These are phyloP conservation scores for Crocidura indochinensis DNA, from an alignment of 2,797 vertebrate species.

Conservation along the genomic window DNA sequence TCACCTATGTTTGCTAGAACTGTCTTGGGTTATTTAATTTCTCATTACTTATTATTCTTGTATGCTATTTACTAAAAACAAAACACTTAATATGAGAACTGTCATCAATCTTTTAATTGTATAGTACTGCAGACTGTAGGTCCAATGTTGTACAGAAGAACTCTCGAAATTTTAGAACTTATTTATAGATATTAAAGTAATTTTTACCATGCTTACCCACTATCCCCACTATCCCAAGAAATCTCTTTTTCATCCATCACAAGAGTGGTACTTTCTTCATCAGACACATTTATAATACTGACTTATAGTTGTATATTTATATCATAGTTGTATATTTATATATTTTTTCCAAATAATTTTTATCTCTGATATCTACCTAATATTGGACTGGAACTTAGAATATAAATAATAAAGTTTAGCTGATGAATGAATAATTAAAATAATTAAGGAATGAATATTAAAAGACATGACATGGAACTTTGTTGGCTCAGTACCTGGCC, in stretches of 20 bases:
- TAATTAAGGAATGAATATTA: background rate
- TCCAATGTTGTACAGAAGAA: background rate
- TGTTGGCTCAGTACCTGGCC: background rate
- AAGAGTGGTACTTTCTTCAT: background rate
- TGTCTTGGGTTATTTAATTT: background rate
- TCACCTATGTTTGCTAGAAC: background rate
- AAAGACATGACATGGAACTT: background rate
- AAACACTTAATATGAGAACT: background rate
- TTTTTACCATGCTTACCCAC: background rate
- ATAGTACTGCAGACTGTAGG: background rate
- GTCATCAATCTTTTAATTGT: background rate
- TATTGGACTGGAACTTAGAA: background rate
- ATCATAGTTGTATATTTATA: background rate
- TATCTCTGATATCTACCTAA: background rate
- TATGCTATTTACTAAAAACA: background rate
- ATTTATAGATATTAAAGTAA: background rate
- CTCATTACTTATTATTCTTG: background rate
- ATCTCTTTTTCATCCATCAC: background rate
- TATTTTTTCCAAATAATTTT: background rate
- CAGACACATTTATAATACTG: background rate
- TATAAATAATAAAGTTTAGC: constrained; percentile 19
- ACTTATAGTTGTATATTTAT: background rate
- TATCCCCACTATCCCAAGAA: background rate
- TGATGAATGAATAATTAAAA: constrained; percentile 18
- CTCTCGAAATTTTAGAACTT: background rate